Conservation (phyloP, 2,797 vertebrate species). For the Heterohyrax brucei region DNA sequence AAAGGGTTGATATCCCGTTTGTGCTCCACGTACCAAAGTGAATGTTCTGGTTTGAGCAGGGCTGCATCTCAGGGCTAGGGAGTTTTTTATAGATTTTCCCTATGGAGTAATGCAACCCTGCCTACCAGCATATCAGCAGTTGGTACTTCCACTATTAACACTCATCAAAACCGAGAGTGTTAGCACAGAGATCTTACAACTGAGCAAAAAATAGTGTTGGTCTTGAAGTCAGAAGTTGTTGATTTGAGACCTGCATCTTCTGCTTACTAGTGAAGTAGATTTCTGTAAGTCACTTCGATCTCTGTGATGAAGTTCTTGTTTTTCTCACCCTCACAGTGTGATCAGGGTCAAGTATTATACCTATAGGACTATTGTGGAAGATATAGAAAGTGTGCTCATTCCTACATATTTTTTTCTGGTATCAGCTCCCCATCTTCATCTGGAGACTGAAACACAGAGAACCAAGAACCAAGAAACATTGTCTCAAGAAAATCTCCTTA, state of each 20-base stretch:
- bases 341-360: background rate
- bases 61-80: background rate
- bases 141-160: background rate
- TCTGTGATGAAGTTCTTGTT: background rate
- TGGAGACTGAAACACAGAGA: background rate
- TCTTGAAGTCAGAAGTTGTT: background rate
- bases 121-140: background rate
- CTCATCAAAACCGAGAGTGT: background rate
- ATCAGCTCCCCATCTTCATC: background rate
- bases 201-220: slow-evolving; percentile 2
- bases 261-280: background rate
- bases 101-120: background rate
- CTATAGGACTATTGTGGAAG: background rate
- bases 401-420: background rate
- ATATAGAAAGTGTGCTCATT: background rate
- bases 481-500: background rate
- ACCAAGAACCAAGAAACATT: background rate
- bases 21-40: background rate
- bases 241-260: background rate
- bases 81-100: background rate
- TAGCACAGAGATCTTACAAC: background rate
- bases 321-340: background rate
- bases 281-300: background rate
- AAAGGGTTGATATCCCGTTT: background rate
- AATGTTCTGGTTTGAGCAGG: background rate